Conservation (phyloP, 2,888 invertebrate species). For the Ochlodes sylvanus region DNA sequence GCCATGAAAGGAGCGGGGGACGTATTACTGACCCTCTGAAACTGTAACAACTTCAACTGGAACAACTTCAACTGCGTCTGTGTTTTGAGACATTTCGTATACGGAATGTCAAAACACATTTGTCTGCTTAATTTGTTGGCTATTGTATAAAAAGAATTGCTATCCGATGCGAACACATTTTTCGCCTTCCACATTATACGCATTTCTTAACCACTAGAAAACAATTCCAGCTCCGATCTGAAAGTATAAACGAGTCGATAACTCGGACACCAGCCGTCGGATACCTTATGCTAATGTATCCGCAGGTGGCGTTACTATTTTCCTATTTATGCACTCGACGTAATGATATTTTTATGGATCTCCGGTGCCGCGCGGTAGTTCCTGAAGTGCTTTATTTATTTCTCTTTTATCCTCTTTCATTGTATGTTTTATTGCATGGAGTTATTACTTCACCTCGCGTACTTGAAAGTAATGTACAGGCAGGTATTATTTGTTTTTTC, state of each 20-base stretch:
- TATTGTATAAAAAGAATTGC: too few relatives aligned
- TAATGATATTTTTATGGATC: constrained; percentile 27
- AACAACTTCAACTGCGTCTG: too few relatives aligned
- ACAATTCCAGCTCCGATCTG: not conserved
- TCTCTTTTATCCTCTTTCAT: constrained; percentile 15
- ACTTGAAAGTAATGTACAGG: not conserved
- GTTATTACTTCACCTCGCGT: not conserved
- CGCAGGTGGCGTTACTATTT: constrained; percentile 11
- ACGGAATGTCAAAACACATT: too few relatives aligned
- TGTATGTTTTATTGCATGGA: constrained; percentile 13
- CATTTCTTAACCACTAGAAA: too few relatives aligned
- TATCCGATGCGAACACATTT: too few relatives aligned
- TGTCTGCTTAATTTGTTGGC: too few relatives aligned
- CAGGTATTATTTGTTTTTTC: too few relatives aligned
- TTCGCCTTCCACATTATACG: too few relatives aligned
- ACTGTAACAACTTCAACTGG: too few relatives aligned
- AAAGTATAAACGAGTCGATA: constrained; percentile 9
- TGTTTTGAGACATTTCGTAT: too few relatives aligned
- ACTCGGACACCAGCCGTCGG: not conserved
- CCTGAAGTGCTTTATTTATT: constrained; percentile 15
- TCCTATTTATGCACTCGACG: constrained; percentile 9
- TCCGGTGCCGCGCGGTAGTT: not conserved
- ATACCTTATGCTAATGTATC: constrained; percentile 10
- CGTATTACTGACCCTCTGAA: too few relatives aligned
- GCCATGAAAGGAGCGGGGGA: too few relatives aligned